These are phyloP conservation scores for Melierax canorus DNA, from an alignment of 2,113 vertebrate species.

Conservation along the genomic window DNA sequence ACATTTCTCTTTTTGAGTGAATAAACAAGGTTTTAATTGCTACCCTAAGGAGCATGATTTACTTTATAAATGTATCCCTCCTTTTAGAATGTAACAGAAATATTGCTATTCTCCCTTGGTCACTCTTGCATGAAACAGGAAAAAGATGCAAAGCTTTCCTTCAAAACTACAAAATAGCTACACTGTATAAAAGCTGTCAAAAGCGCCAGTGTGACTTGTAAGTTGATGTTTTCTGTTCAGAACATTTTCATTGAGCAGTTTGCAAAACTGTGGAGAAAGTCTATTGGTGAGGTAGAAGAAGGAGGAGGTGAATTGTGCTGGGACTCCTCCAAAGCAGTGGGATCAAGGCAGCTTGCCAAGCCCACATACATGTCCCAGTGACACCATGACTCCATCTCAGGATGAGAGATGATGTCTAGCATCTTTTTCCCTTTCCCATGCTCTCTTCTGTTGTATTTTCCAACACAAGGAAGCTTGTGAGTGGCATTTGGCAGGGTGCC, in stretches of 20 bases:
- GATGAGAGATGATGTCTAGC: neutral
- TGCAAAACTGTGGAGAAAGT: neutral
- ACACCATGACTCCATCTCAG: fast-evolving
- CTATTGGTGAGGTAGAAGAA: neutral
- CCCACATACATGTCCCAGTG: fast-evolving
- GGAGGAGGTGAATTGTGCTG: neutral
- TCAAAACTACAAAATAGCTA: neutral
- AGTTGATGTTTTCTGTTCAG: neutral
- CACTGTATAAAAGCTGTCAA: neutral
- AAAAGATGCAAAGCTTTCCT: neutral
- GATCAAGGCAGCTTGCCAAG: neutral
- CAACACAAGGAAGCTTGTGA: neutral
- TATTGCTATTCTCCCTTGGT: neutral
- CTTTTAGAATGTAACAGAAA: neutral
- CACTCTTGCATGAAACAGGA: neutral
- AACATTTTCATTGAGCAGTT: neutral
- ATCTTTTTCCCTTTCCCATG: neutral
- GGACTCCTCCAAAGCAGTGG: fast-evolving
- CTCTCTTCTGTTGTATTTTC: neutral
- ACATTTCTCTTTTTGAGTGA: neutral
- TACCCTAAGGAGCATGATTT: neutral
- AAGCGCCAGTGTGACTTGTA: neutral
- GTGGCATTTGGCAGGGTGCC: neutral
- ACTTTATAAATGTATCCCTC: neutral
- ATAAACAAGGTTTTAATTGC: neutral